Conservation (phyloP, 2,888 invertebrate species). For the Rugalucina vietnamica region DNA sequence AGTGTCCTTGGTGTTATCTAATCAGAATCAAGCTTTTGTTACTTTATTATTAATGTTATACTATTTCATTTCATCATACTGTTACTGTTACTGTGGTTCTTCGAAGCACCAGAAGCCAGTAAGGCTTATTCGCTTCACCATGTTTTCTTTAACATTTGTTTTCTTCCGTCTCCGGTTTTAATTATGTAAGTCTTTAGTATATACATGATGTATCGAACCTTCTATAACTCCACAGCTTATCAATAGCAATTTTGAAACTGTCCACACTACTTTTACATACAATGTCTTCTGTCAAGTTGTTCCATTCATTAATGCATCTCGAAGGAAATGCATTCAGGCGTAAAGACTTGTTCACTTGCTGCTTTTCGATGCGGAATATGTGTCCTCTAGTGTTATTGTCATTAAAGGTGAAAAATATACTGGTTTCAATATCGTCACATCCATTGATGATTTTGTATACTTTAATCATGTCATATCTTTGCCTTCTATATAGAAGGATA, state of each 20-base stretch:
- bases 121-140: too few relatives aligned
- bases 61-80: too few relatives aligned
- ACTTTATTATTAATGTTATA: too few relatives aligned
- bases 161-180: background rate
- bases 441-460: constrained; percentile 4
- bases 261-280: background rate
- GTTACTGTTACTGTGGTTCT: too few relatives aligned
- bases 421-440: background rate
- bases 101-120: too few relatives aligned
- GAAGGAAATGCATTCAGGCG: background rate
- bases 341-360: background rate
- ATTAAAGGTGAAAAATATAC: background rate
- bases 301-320: background rate
- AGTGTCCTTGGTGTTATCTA: too few relatives aligned
- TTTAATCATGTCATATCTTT: constrained; percentile 28
- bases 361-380: constrained; percentile 6
- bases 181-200: background rate
- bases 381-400: constrained; percentile 16
- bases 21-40: too few relatives aligned
- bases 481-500: constrained; percentile 7
- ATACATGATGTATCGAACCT: background rate
- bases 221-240: background rate
- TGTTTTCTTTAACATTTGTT: too few relatives aligned
- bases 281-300: background rate
- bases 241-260: background rate